These are phyloP conservation scores for Neomorphus geoffroyi DNA, from an alignment of 2,797 vertebrate species.

Conservation along the genomic window DNA sequence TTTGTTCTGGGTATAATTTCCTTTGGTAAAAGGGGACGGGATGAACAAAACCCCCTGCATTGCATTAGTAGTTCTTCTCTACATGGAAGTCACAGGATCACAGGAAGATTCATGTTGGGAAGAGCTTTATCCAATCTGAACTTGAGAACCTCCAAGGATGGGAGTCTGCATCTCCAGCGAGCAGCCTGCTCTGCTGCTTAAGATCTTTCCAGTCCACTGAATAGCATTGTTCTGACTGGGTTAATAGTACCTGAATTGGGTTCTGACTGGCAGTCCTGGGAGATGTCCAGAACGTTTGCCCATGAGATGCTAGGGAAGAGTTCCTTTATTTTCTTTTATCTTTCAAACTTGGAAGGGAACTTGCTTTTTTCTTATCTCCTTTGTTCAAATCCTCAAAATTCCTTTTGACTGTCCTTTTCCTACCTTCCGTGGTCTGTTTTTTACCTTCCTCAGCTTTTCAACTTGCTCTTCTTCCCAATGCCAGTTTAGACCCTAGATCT, in stretches of 20 bases:
- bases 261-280: background rate
- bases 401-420: background rate
- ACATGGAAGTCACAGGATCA: background rate
- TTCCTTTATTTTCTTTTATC: background rate
- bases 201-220: background rate
- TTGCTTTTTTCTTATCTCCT: background rate
- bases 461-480: too few relatives aligned
- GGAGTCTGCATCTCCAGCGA: background rate
- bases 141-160: background rate
- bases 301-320: background rate
- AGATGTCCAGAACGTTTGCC: background rate
- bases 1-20: background rate
- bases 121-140: background rate
- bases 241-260: background rate
- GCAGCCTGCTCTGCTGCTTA: background rate
- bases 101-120: background rate
- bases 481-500: fast-evolving
- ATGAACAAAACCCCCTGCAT: background rate
- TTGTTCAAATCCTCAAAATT: background rate
- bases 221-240: background rate
- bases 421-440: background rate
- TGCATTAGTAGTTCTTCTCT: background rate
- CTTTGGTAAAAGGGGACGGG: background rate
- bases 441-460: background rate
- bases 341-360: background rate